Percentiles rank a stretch among this genome's conserved stretches.
Evolutionary conservation across 1,140 invertebrate species (phyloP).

Genomic region (Tetramorium simillimum): DNA sequence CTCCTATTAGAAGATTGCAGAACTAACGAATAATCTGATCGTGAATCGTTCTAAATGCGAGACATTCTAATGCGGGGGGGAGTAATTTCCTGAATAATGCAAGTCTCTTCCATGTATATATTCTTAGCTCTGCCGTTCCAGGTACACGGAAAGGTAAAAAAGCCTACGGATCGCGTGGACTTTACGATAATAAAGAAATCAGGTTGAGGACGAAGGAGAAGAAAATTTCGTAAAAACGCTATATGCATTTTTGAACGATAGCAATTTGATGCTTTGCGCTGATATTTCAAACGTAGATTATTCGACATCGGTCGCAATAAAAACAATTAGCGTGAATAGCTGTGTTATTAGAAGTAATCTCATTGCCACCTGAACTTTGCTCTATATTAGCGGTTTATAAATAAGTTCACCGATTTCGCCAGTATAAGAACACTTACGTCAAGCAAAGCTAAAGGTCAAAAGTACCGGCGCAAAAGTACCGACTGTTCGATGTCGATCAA

Average conservation of each 20-base stretch:
- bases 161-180: conserved; percentile 25
- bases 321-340: conserved; percentile 7
- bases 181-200: conserved; percentile 40
- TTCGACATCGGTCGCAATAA: background rate
- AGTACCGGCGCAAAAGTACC: conserved; percentile 22
- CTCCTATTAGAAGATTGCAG: conserved; percentile 28
- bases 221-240: conserved; percentile 23
- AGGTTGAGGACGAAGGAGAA: background rate
- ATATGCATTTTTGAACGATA: background rate
- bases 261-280: conserved; percentile 22
- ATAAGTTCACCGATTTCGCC: conserved; percentile 46
- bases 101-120: conserved; percentile 36
- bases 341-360: conserved; percentile 34
- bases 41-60: conserved; percentile 44
- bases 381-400: conserved; percentile 55
- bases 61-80: conserved; percentile 35
- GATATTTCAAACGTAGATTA: conserved; percentile 16
- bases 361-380: conserved; percentile 56
- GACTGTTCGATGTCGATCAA: conserved; percentile 1
- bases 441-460: conserved; percentile 49
- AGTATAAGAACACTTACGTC: conserved; percentile 47
- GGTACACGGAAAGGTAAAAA: conserved; percentile 47
- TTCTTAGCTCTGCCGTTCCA: conserved; percentile 46
- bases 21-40: conserved; percentile 30
- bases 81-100: conserved; percentile 61